A percentile compares a stretch with the other conserved stretches of the same genome.
Conservation (phyloP, 2,888 invertebrate genomes). For the Eremobia ochroleuca region DNA sequence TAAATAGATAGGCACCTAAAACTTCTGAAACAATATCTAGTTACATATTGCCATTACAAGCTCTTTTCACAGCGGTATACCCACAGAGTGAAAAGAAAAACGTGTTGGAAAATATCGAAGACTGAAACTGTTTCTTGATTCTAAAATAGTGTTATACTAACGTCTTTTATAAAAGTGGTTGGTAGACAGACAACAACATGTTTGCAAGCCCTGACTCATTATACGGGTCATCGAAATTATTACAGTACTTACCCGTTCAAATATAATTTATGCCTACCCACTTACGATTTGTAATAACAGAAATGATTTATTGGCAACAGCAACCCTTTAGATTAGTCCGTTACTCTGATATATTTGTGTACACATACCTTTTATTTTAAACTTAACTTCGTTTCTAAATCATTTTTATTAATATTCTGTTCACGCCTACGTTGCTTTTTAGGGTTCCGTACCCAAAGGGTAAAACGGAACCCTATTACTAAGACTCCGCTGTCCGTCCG, state of each 20-base stretch:
- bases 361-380: constrained; percentile 46
- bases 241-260: constrained; percentile 49
- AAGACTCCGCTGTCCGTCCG: too few relatives aligned
- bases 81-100: constrained; percentile 8
- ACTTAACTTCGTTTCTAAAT: constrained; percentile 49
- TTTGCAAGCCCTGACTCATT: constrained; percentile 38
- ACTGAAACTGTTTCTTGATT: constrained; percentile 2
- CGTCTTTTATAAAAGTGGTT: constrained; percentile 7
- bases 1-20: not conserved
- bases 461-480: too few relatives aligned
- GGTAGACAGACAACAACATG: constrained; percentile 15
- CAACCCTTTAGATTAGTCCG: constrained; percentile 52
- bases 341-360: constrained; percentile 35
- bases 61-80: not conserved
- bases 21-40: not conserved
- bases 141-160: constrained; percentile 3
- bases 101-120: not conserved
- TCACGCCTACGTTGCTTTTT: constrained; percentile 40
- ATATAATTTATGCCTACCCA: constrained; percentile 55
- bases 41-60: not conserved
- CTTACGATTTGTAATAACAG: constrained; percentile 59
- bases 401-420: constrained; percentile 45
- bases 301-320: constrained; percentile 64
- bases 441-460: too few relatives aligned
- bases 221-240: constrained; percentile 54